These are phyloP conservation scores for Sula dactylatra DNA, from an alignment of 2,113 vertebrate species.

Conservation along the genomic window DNA sequence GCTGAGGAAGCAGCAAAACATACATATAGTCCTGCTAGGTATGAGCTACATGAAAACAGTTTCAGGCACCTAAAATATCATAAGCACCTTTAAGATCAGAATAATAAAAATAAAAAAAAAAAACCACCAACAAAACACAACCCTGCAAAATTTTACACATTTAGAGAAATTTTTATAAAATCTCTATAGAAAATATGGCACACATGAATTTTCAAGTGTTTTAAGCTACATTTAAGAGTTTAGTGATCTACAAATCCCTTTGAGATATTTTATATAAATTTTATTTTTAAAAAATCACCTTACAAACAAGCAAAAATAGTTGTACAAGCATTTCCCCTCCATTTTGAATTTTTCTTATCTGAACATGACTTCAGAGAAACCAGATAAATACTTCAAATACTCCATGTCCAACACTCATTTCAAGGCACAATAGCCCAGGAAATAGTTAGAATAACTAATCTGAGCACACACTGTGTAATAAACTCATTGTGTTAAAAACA, in stretches of 20 bases:
- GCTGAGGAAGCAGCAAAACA: neutral
- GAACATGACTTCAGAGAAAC: neutral
- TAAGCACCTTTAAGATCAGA: neutral
- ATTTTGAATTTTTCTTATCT: neutral
- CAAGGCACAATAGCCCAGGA: neutral
- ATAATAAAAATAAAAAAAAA: neutral
- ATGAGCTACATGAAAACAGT: neutral
- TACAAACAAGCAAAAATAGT: rapidly evolving
- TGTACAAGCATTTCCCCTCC: neutral
- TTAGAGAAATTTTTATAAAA: neutral
- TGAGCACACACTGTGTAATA: neutral
- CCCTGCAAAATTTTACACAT: neutral
- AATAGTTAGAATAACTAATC: neutral
- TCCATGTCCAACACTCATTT: neutral
- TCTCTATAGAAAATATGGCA: neutral
- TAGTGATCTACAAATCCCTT: neutral
- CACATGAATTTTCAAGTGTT: neutral
- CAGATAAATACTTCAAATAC: neutral
- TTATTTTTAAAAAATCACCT: neutral
- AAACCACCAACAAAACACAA: neutral
- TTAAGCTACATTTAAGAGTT: neutral
- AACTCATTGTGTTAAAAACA: neutral
- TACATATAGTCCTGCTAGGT: neutral
- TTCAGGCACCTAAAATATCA: neutral
- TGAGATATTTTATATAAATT: neutral